Evolutionary conservation across 2,113 vertebrate species (phyloP), one percentile per base, ranked within the genome.

Genomic region (Epinephelus fuscoguttatus): DNA sequence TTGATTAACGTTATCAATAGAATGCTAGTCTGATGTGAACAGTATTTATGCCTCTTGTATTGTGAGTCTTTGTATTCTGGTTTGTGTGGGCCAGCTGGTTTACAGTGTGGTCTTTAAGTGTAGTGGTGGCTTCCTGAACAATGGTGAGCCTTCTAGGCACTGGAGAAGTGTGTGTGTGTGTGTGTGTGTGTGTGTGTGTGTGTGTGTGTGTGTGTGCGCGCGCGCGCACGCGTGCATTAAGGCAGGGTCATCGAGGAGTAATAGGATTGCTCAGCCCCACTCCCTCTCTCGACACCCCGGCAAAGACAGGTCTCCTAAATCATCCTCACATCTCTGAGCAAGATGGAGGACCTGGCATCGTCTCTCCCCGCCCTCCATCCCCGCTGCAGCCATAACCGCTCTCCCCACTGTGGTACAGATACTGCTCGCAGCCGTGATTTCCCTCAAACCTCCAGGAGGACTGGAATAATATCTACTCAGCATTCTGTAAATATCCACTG

Each of bases 271-370:
- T 90, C 80, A 67, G 83, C 84, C 85, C 79, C 45, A 57, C 78
- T 91, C 82, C 79, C 85, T 90, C 91, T 89, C 89, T 70, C 42
- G 67, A 82, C 82, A 89, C 75, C 84, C 75, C 66, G 66, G 86
- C 72, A 76, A 52, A 89, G 91, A 93, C 90, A 93, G 89, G 86
- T 63, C 86, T 84, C 88, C 68, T 94, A 90, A 92, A 93, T 93
- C 91, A 93, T 92, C 84, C 84, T 89, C 87, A 85, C 87, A 78
- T 87, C 82, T 90, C 86, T 90, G 90, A 92, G 68, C 88, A 87
- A 91, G 92, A 91, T 86, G 87, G 91, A 92, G 85, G 88, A 86
- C 88, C 81, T 64, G 87, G 84, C 75, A 82, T 6, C 70, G 30
- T 62, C 75, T 49, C 75, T 53, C 33, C 55, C 84, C 72, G 18